These are phyloP conservation scores for Turnix velox DNA, from an alignment of 2,113 vertebrate genomes.

Conservation along the genomic window DNA sequence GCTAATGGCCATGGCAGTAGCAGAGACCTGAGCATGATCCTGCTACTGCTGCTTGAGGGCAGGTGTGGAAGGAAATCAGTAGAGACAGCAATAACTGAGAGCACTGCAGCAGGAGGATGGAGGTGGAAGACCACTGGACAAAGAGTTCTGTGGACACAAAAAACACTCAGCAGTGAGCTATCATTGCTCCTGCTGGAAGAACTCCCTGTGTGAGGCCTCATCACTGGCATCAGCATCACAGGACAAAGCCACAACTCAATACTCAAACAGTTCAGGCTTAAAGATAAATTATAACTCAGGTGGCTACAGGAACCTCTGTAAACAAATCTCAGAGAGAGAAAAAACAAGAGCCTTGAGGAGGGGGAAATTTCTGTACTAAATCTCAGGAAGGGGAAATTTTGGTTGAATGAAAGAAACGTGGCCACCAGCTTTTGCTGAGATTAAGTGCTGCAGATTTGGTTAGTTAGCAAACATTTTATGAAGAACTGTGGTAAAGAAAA, in stretches of 20 bases:
- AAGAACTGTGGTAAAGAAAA: background rate
- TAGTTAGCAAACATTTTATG: background rate
- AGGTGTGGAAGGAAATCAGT: background rate
- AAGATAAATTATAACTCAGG: background rate
- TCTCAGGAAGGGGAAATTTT: background rate
- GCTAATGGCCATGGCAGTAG: background rate
- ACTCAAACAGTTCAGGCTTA: background rate
- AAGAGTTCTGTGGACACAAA: background rate
- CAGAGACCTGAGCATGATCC: background rate
- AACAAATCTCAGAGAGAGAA: background rate
- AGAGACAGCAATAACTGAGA: background rate
- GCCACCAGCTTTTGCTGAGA: background rate
- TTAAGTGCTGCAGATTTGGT: background rate
- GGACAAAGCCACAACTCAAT: background rate
- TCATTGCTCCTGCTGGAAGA: background rate
- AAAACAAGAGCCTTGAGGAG: background rate
- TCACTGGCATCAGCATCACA: background rate
- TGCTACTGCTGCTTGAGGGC: background rate
- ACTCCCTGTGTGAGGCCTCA: rapidly evolving
- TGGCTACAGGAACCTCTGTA: background rate
- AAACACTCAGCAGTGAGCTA: rapidly evolving
- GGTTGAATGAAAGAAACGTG: background rate
- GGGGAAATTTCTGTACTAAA: background rate
- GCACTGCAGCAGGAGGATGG: background rate
- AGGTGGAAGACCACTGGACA: background rate